These are phyloP conservation scores for Malthinus flaveolus DNA, from an alignment of 2,888 invertebrate species.

Conservation along the genomic window DNA sequence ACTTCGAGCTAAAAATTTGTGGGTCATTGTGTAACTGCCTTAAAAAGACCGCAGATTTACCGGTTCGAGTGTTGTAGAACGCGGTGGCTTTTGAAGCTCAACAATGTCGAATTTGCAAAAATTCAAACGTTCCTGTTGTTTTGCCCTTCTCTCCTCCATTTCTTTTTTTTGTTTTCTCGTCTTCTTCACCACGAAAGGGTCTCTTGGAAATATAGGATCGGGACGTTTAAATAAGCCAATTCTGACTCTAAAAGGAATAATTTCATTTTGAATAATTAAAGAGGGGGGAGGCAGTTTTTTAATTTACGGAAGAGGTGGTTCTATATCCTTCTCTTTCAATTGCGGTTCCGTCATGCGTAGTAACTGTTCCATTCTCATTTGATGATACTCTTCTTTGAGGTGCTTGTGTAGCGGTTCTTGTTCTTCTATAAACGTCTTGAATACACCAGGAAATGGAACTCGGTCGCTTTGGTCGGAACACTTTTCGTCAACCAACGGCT, in stretches of 20 bases:
- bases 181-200: slow-evolving; percentile 38
- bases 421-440: background rate
- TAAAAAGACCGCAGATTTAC: no score
- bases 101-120: slow-evolving; percentile 45
- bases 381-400: slow-evolving; percentile 6
- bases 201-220: slow-evolving; percentile 15
- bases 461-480: slow-evolving; percentile 1
- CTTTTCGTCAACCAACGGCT: background rate
- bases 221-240: slow-evolving; percentile 15
- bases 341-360: background rate
- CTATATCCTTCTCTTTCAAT: slow-evolving; percentile 3
- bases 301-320: slow-evolving; percentile 12
- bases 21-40: no score
- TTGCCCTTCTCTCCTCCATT: slow-evolving; percentile 36
- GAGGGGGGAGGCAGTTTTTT: slow-evolving; percentile 8
- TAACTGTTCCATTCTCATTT: background rate
- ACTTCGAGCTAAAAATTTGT: slow-evolving; percentile 39
- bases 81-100: slow-evolving; percentile 41
- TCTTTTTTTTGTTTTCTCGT: slow-evolving; percentile 35
- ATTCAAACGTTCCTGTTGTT: slow-evolving; percentile 34
- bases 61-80: slow-evolving; percentile 9
- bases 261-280: background rate
- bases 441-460: slow-evolving; percentile 11
- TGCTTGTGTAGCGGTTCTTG: slow-evolving; percentile 10
- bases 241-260: slow-evolving; percentile 21